Conservation (phyloP, 2,797 vertebrate genomes). For the Ctenochaetus hawaiiensis region DNA sequence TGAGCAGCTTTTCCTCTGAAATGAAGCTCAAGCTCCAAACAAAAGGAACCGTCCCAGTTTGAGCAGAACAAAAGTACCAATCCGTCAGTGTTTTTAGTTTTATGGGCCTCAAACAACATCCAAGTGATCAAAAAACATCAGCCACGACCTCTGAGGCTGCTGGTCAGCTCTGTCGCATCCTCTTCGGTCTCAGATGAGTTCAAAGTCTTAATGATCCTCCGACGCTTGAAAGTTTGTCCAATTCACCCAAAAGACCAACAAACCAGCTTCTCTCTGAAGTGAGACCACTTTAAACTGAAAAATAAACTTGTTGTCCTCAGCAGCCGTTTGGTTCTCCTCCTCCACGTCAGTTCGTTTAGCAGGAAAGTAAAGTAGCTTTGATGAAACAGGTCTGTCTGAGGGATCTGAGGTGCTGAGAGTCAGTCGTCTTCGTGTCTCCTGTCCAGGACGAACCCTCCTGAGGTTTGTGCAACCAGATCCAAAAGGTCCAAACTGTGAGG, state of each 20-base stretch:
- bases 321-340: not conserved
- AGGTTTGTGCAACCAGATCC: slow-evolving; percentile 44
- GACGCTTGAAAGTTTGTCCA: too few relatives aligned
- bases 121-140: not conserved
- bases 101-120: too few relatives aligned
- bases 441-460: not conserved
- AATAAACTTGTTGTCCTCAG: not conserved
- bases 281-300: not conserved
- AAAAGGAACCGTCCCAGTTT: not conserved
- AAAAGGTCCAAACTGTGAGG: slow-evolving; percentile 29
- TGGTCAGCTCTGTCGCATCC: not conserved
- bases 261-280: not conserved
- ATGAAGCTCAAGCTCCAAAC: not conserved
- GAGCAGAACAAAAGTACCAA: not conserved
- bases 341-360: not conserved
- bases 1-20: not conserved
- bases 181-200: not conserved
- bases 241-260: not conserved
- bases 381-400: not conserved
- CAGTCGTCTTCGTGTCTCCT: not conserved
- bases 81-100: not conserved
- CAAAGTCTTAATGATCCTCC: not conserved
- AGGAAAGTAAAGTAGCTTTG: not conserved
- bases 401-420: not conserved
- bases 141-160: not conserved